A percentile compares a stretch with the other conserved stretches of the same genome.
Conservation (phyloP, 2,888 invertebrate genomes). For the Acholoe squamosa region DNA sequence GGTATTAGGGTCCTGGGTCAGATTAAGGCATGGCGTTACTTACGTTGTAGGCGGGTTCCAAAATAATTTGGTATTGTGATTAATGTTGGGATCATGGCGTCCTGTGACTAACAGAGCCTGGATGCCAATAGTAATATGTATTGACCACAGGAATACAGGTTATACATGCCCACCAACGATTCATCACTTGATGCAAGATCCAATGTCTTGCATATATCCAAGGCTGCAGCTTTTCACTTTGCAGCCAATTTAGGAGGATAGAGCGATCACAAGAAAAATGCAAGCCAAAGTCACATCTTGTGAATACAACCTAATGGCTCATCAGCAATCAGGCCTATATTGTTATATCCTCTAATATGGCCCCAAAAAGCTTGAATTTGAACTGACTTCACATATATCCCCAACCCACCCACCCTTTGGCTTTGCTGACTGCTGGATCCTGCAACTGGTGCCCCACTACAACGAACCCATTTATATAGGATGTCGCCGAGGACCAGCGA, state of each 20-base stretch:
- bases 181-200: background rate
- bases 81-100: background rate
- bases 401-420: background rate
- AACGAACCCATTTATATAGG: background rate
- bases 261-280: too few species aligned
- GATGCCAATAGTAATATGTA: background rate
- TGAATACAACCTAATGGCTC: too few species aligned
- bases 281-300: too few species aligned
- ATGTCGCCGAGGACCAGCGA: background rate
- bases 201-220: background rate
- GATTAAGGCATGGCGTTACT: too few species aligned
- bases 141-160: background rate
- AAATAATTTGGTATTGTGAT: too few species aligned
- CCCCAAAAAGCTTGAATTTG: too few species aligned
- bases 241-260: too few species aligned
- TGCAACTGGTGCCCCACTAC: background rate
- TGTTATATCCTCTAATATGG: too few species aligned
- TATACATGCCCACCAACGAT: background rate
- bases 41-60: too few species aligned
- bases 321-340: too few species aligned
- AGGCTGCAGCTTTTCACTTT: too few species aligned
- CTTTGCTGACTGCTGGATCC: background rate
- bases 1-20: background rate
- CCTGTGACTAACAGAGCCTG: conserved; percentile 21
- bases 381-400: too few species aligned